These are phyloP conservation scores for Falco punctatus DNA, from an alignment of 2,113 vertebrate genomes.

Conservation along the genomic window DNA sequence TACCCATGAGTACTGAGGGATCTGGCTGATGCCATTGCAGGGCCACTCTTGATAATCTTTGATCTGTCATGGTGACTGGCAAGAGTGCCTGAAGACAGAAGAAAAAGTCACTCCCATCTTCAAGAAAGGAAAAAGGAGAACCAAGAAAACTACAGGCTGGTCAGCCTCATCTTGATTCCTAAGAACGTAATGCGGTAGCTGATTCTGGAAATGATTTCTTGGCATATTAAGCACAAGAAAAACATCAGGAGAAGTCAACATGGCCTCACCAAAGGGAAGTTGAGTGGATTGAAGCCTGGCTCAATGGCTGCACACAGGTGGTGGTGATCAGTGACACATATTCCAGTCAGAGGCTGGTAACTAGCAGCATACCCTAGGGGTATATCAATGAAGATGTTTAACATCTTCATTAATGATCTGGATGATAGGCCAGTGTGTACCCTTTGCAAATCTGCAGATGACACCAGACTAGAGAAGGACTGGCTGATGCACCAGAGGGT, in stretches of 20 bases:
- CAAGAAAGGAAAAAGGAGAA: too few species aligned
- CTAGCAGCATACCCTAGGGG: neutral
- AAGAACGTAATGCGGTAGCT: neutral
- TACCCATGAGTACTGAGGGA: neutral
- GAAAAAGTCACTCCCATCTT: too few species aligned
- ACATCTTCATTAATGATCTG: neutral
- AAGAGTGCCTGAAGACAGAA: too few species aligned
- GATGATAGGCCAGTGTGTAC: too few species aligned
- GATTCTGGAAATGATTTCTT: neutral
- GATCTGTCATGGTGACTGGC: too few species aligned
- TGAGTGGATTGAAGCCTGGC: neutral
- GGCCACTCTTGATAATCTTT: neutral
- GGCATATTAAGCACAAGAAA: neutral
- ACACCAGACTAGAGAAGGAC: neutral
- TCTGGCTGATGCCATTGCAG: neutral
- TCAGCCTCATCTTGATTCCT: neutral
- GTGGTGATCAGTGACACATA: neutral
- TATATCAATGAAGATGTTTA: neutral
- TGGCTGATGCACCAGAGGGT: neutral
- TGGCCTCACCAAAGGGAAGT: neutral
- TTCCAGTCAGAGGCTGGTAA: neutral
- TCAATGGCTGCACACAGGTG: neutral
- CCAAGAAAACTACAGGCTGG: too few species aligned
- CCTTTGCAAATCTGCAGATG: too few species aligned
- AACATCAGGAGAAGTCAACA: neutral